Evolutionary conservation across 2,113 vertebrate species (phyloP), one percentile per base, ranked within the genome.

Genomic region (Gnathonemus echidnorhynchus): DNA sequence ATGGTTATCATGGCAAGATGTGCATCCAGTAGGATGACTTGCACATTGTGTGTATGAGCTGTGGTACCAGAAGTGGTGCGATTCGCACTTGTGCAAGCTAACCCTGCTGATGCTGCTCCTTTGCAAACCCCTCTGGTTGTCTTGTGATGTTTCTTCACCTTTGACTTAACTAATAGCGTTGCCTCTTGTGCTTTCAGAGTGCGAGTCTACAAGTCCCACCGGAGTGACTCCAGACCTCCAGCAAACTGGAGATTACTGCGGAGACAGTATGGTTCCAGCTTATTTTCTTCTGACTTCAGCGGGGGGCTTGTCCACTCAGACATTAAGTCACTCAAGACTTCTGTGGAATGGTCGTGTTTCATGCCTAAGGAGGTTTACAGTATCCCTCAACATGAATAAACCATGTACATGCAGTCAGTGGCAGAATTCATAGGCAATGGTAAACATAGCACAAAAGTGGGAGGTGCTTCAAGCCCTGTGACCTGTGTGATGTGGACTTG

Each of bases 211-310:
- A 96, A 95, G 94, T 95, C 46, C 97, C 94, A 87, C 95, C 90
- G 97, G 97, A 94, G 93, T 89, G 89, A 86, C 95, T 92, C 93
- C 97, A 86, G 98, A 99, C 91, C 94, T 95, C 1, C 97, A 97
- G 87, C 96, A 97, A 89, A 97, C 96, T 66, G 97, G 97, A 89
- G 98, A 99, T 94, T 99, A 99, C 94, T 99, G 97, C 92, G 98
- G 98, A 91, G 98, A 99, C 91, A 99, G 98, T 99, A 97, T 98
- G 98, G 92, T 46, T 21, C 21, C 89, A 39, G 35, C 53, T 88
- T 35, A 27, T 39, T 89, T 39, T 45, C 62, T 42, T 88, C 42
- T 62, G 27, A 62, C 35, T 62, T 58, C 52, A 88, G 31, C 42
- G n/a, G 53, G 31, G 35, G 56, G 52, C 56, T 88, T 88, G 46